phyloP scores from a whole-genome alignment of 2,113 vertebrate species.

The Dicaeum eximium region DNA sequence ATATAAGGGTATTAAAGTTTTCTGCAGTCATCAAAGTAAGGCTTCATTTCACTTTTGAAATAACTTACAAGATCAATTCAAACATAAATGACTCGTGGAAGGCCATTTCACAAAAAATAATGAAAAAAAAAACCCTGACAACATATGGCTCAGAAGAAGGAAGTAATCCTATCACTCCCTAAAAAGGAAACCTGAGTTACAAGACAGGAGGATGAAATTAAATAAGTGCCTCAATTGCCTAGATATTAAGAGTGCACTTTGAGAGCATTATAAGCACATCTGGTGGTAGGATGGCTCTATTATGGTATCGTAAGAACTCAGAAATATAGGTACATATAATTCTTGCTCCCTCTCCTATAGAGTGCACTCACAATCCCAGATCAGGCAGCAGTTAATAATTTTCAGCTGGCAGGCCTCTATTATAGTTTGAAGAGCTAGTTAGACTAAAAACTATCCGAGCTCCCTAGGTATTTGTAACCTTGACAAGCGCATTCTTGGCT shows the following conservation, averaged over 20 bases:
- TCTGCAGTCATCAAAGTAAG: slow-evolving; percentile 37
- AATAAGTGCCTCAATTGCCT: slow-evolving; percentile 29
- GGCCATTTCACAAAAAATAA: slow-evolving; percentile 7
- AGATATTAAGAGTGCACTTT: slow-evolving; percentile 7
- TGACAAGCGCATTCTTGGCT: slow-evolving; percentile 42
- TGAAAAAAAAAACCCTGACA: not conserved
- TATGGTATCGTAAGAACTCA: slow-evolving; percentile 32
- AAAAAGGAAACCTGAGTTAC: not conserved
- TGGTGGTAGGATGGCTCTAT: slow-evolving; percentile 17
- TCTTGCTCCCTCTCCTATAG: not conserved
- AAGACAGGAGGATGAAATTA: slow-evolving; percentile 26
- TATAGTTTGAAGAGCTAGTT: slow-evolving; percentile 32
- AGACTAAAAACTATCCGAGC: slow-evolving; percentile 9
- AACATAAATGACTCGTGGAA: slow-evolving; percentile 41
- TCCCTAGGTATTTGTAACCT: slow-evolving; percentile 51
- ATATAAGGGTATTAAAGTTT: slow-evolving; percentile 15
- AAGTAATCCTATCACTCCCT: not conserved
- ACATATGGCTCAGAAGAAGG: not conserved
- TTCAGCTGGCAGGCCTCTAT: slow-evolving; percentile 9
- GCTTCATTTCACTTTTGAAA: slow-evolving; percentile 30
- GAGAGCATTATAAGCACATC: slow-evolving; percentile 31
- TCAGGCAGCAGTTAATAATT: slow-evolving; percentile 51
- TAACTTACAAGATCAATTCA: slow-evolving; percentile 20
- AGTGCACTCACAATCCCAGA: not conserved
- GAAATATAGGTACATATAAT: slow-evolving; percentile 25